Evolutionary conservation across 2,888 invertebrate species (phyloP), one percentile per base, ranked within the genome.

Genomic region (Anarsia innoxiella): DNA sequence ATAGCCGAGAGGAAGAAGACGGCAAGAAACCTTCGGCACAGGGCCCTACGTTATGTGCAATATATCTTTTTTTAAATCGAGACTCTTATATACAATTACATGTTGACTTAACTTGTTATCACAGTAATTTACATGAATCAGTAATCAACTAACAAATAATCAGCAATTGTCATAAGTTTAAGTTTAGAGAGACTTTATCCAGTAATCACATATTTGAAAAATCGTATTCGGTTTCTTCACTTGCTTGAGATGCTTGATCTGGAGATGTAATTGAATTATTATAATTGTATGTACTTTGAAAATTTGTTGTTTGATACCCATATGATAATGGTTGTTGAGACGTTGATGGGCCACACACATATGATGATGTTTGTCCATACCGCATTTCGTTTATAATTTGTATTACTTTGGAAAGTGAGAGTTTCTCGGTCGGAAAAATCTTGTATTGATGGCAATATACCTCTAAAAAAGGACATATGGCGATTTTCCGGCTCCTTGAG

Each of bases 311-410:
- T 51, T 45, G 45, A 49, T 44, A 43, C 32, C 45, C 45, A 45
- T 50, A 45, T 40, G 46, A n/a, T n/a, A n/a, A 41, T 46, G 46
- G 41, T 45, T 39, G 43, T 1, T 44, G 44, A 40, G 46, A 45
- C 40, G 40, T 42, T 45, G 42, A 42, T 39, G 39, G 44, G 44
- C 44, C 41, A 44, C 36, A 1, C 39, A 44, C 44, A 44, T 41
- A 41, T 44, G 38, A 31, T 31, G 39, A 42, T 42, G 45, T 41
- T 49, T 37, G 42, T 45, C 46, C 49, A 52, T 46, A 50, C 41
- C 48, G 46, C 46, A 52, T 50, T 39, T 52, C 51, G 3, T 12
- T 1, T 36, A 53, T 53, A 41, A 49, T 48, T 50, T 51, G 47
- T 41, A 49, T 30, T 2, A 53, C 48, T 49, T 44, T 49, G 47